Conservation (phyloP, 1,140 invertebrate genomes). For the Drosophila sechellia region DNA sequence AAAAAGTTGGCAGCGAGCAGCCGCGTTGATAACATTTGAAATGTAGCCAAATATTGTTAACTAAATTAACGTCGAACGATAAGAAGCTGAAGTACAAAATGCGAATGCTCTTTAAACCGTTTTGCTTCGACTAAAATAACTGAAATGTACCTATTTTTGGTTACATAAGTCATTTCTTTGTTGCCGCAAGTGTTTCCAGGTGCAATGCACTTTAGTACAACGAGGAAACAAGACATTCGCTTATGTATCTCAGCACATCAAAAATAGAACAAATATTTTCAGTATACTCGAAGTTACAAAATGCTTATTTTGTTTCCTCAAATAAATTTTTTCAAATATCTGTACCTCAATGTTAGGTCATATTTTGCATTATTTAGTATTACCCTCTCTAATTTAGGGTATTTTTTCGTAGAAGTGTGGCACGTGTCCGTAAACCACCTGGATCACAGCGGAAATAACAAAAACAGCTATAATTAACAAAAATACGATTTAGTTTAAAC, state of each 20-base stretch:
- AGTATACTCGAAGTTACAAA: no score
- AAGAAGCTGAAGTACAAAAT: constrained; percentile 18
- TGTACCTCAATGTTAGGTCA: not conserved
- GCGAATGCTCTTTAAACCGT: constrained; percentile 10
- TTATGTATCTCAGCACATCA: no score
- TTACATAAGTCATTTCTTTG: constrained; percentile 10
- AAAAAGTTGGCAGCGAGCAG: constrained; percentile 45
- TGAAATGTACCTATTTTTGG: constrained; percentile 8
- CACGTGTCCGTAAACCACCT: constrained; percentile 30
- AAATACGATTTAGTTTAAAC: constrained; percentile 43
- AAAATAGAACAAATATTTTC: no score
- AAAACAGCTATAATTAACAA: constrained; percentile 27
- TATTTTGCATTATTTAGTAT: not conserved
- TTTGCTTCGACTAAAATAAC: constrained; percentile 10
- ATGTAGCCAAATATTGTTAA: constrained; percentile 59
- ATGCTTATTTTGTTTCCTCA: no score
- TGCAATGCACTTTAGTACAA: constrained; percentile 20
- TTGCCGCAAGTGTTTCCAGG: constrained; percentile 31
- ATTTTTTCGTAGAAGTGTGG: constrained; percentile 8
- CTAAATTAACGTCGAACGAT: constrained; percentile 31
- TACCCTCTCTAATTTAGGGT: constrained; percentile 18
- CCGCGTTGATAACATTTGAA: constrained; percentile 41
- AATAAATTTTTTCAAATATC: not conserved
- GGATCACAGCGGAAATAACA: constrained; percentile 24
- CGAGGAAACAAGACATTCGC: constrained; percentile 3